A percentile compares a stretch with the other conserved stretches of the same genome.
These are phyloP conservation scores for Synodontis membranacea DNA, from an alignment of 2,113 vertebrate species.

Conservation along the genomic window DNA sequence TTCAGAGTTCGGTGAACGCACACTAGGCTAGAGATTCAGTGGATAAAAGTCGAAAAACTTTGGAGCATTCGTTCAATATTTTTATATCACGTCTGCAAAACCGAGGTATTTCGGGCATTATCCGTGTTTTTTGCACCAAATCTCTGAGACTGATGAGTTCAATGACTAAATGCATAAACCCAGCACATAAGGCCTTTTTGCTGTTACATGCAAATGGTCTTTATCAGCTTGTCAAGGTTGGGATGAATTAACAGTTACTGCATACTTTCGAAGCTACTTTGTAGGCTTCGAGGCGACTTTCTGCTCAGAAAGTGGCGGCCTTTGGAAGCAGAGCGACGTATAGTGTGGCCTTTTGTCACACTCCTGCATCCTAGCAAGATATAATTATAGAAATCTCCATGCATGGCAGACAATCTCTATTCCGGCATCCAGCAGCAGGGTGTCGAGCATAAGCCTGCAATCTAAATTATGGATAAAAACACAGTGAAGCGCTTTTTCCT, in stretches of 20 bases:
- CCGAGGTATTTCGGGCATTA: background rate
- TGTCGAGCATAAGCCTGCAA: constrained; percentile 50
- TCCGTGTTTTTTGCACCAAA: background rate
- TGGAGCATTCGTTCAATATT: background rate
- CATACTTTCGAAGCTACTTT: constrained; percentile 24
- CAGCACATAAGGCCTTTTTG: background rate
- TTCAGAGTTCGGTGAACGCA: background rate
- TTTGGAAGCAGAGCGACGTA: constrained; percentile 17
- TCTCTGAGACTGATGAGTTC: background rate
- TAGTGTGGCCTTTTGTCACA: constrained; percentile 45
- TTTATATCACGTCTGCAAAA: background rate
- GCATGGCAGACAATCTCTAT: constrained; percentile 48
- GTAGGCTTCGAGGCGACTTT: constrained; percentile 16
- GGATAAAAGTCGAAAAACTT: background rate
- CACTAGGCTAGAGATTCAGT: too few relatives aligned
- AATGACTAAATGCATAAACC: background rate
- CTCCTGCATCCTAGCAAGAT: constrained; percentile 46
- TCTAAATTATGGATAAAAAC: constrained; percentile 61
- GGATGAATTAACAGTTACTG: background rate
- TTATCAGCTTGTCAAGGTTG: background rate
- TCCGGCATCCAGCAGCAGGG: constrained; percentile 42
- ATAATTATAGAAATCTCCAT: constrained; percentile 57
- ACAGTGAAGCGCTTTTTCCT: constrained; percentile 68
- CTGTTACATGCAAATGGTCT: background rate
- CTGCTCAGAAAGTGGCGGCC: background rate